phyloP scores from a whole-genome alignment of 2,113 vertebrate genomes.

The Centropus bengalensis region DNA sequence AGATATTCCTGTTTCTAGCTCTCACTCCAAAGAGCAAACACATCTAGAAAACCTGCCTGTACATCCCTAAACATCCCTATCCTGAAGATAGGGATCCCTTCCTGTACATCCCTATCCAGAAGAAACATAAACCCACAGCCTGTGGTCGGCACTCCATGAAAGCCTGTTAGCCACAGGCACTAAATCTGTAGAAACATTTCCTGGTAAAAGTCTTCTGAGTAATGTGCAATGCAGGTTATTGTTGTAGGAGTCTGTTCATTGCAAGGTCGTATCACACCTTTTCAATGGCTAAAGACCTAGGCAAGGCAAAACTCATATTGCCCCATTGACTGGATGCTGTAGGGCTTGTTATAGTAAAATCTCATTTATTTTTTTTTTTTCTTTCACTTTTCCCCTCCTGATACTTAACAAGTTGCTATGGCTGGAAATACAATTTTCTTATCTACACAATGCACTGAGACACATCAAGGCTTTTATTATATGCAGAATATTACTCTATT shows the following conservation, averaged over 20 bases:
- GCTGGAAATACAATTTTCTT: conserved; percentile 59
- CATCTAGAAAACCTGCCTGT: neutral
- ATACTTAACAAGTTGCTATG: neutral
- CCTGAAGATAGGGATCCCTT: too few species aligned
- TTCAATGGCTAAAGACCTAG: neutral
- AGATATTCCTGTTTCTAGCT: neutral
- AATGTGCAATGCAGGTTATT: neutral
- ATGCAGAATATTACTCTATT: conserved; percentile 19
- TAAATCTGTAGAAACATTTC: neutral
- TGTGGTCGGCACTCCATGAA: neutral
- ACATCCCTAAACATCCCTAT: too few species aligned
- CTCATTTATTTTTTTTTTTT: neutral
- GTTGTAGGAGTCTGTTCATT: neutral
- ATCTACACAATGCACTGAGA: conserved; percentile 43
- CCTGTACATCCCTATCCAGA: neutral
- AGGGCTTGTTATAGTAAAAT: neutral
- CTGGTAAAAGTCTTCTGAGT: neutral
- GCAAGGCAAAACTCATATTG: neutral
- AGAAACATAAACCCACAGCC: neutral
- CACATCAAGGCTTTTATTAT: conserved; percentile 41
- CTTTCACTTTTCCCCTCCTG: too few species aligned
- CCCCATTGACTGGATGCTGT: neutral
- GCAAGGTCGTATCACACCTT: neutral
- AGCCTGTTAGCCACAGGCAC: neutral
- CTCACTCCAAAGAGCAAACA: neutral